Evolutionary conservation across 2,113 vertebrate genomes (phyloP).

Genomic region (Chaetorhynchus papuensis): DNA sequence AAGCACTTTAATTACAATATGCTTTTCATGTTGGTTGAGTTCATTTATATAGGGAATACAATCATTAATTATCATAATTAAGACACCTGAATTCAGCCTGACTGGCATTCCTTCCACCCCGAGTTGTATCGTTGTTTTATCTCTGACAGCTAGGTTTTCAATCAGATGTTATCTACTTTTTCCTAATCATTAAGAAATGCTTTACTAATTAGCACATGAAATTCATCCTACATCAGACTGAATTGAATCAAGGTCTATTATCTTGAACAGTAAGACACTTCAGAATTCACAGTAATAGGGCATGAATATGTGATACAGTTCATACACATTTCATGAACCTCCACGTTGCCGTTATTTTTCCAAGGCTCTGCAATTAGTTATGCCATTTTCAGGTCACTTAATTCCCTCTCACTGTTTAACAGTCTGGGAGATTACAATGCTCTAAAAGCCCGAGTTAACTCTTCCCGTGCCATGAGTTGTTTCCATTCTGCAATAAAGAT

Average conservation of each 20-base stretch:
- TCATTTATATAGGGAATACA: constrained; percentile 75
- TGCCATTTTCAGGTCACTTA: constrained; percentile 78
- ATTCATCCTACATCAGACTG: constrained; percentile 78
- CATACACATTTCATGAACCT: constrained; percentile 81
- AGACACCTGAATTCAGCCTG: constrained; percentile 76
- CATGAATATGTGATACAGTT: constrained; percentile 79
- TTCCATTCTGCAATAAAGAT: constrained; percentile 18
- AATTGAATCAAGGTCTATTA: constrained; percentile 82
- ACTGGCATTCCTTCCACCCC: constrained; percentile 68
- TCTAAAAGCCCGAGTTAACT: constrained; percentile 63
- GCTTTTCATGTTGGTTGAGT: constrained; percentile 75
- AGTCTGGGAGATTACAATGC: constrained; percentile 67
- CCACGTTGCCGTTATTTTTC: constrained; percentile 64
- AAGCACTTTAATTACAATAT: constrained; percentile 77
- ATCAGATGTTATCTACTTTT: constrained; percentile 78
- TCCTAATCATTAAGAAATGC: constrained; percentile 80
- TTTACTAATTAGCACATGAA: constrained; percentile 81
- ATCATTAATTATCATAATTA: constrained; percentile 82
- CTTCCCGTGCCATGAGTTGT: neutral
- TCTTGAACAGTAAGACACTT: constrained; percentile 77
- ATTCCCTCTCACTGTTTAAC: constrained; percentile 73
- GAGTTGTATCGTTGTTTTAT: constrained; percentile 74
- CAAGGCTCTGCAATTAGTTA: constrained; percentile 72
- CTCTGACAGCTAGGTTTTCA: constrained; percentile 75
- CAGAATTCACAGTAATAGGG: constrained; percentile 77